These are phyloP conservation scores for Rutpela maculata DNA, from an alignment of 2,888 invertebrate species.

Conservation along the genomic window DNA sequence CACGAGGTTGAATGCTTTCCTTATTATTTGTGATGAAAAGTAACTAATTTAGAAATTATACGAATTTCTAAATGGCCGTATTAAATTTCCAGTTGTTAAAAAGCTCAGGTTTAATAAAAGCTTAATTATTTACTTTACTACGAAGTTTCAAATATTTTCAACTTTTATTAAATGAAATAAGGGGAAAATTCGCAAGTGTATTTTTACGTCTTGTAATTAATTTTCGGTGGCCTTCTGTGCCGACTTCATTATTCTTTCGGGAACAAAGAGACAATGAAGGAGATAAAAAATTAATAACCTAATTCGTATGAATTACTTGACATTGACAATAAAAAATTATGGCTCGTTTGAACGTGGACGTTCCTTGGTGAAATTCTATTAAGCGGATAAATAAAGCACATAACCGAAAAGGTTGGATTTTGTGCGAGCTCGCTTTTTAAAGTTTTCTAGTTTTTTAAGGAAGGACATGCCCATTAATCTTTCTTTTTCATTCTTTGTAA, in stretches of 20 bases:
- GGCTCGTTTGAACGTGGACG: not conserved
- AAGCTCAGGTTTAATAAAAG: not conserved
- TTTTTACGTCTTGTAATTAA: conserved; percentile 18
- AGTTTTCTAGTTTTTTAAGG: conserved; percentile 30
- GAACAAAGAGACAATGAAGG: conserved; percentile 16
- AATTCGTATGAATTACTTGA: conserved; percentile 31
- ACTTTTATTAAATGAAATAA: conserved; percentile 13
- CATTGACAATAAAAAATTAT: conserved; percentile 13
- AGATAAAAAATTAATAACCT: conserved; percentile 28
- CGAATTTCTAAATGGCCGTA: too few relatives aligned
- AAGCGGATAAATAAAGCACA: not conserved
- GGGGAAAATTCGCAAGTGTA: not conserved
- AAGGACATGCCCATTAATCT: conserved; percentile 34
- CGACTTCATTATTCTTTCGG: not conserved
- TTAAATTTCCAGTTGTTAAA: too few relatives aligned
- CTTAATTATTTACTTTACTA: not conserved
- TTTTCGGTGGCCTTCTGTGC: conserved; percentile 3
- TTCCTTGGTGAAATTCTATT: conserved; percentile 25
- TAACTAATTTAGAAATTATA: too few relatives aligned
- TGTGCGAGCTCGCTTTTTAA: conserved; percentile 7
- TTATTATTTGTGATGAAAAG: too few relatives aligned
- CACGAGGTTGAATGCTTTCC: too few relatives aligned
- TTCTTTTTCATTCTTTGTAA: conserved; percentile 16
- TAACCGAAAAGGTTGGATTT: not conserved
- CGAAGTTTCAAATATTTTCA: not conserved